Base-by-base conservation (phyloP, 2,888 invertebrate genomes). In the Coecobrya sp. region DNA sequence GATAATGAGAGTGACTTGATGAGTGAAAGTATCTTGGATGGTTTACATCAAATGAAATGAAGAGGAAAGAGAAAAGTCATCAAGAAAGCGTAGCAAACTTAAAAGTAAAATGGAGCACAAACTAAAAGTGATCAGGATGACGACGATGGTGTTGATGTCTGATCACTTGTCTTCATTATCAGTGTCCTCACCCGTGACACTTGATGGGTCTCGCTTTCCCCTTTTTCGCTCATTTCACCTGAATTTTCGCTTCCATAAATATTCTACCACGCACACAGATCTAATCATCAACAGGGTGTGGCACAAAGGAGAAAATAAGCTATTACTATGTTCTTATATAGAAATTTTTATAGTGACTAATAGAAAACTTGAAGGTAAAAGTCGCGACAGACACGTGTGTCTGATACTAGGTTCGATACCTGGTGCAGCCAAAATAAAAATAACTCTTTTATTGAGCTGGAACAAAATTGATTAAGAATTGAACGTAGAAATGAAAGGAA, bases 111-210 rank as follows among this genome's bases (percentile, higher is more conserved):
- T 73, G 73, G 30, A 8, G 0, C 0, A 22, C 4, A 25, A 1
- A 86, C n/a, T 27, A 13, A 30, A 0, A 36, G 19, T 87, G 87
- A 79, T 79, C 42, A 49, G 36, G 70, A 70, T 70, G 70, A 42
- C 13, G 27, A 59, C 16, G 68, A 16, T 16, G 36, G 19, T 42
- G 70, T 70, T 81, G 88, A 88, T 88, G 45, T 19, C 59, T 88
- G 88, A 88, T 88, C 88, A 88, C 88, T 88, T 88, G 81, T 65
- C 88, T 88, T 81, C 88, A 88, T 88, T 88, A 88, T 49, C 88
- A 65, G 27, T 25, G 36, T 73, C 73, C 68, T 73, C 68, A 86
- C 25, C 70, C 52, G 42, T 87, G 87, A 76, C 87, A 87, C 59
- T 36, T 49, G 52, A 87, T 87, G 30, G 59, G 86, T 73, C 45